Evolutionary conservation across 2,113 vertebrate genomes (phyloP).

Genomic region (Semnornis frantzii): DNA sequence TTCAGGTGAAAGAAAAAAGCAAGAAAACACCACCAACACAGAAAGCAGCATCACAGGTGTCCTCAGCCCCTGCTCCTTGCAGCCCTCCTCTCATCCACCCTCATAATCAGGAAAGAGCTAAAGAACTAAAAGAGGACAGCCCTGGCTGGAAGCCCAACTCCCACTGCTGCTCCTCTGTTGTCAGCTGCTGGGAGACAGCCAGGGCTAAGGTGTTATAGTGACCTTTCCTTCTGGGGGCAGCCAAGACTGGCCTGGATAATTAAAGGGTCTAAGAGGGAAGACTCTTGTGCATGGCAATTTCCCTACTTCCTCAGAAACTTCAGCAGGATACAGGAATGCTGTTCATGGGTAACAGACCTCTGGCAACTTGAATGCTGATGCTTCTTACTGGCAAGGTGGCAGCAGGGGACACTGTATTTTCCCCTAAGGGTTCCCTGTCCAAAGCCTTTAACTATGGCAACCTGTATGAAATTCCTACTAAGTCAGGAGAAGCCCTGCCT

Average conservation of each 20-base stretch:
- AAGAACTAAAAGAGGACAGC: not conserved
- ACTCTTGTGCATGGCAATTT: not conserved
- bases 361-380: not conserved
- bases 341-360: not conserved
- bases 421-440: not conserved
- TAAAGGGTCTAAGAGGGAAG: not conserved
- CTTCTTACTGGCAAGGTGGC: not conserved
- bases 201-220: fast-evolving
- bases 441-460: not conserved
- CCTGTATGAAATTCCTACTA: not conserved
- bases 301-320: not conserved
- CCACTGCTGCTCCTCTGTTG: not conserved
- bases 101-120: not conserved
- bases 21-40: not conserved
- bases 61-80: not conserved
- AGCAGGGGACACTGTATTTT: not conserved
- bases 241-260: not conserved
- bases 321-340: not conserved
- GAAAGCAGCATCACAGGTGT: not conserved
- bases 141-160: not conserved
- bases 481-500: not conserved
- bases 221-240: not conserved
- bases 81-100: not conserved
- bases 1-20: not conserved
- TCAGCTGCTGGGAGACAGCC: not conserved